Percentiles rank a stretch among this genome's conserved stretches.
These are phyloP conservation scores for Cheilosia variabilis DNA, from an alignment of 2,888 invertebrate genomes.

Conservation along the genomic window DNA sequence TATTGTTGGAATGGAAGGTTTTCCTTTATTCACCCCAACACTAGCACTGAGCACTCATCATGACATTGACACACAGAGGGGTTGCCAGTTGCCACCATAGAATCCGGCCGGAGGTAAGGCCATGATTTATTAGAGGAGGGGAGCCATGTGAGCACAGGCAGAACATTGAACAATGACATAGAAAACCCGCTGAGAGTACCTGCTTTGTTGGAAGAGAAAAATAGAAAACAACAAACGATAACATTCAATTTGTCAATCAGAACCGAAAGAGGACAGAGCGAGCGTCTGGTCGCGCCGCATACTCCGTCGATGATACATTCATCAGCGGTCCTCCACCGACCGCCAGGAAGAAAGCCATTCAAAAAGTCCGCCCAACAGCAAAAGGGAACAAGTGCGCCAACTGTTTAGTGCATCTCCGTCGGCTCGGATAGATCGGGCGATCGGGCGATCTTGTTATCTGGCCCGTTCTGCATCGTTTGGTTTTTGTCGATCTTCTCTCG, in stretches of 20 bases:
- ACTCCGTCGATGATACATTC: constrained; percentile 21
- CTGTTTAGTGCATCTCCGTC: constrained; percentile 19
- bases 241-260: constrained; percentile 27
- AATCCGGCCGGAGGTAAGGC: constrained; percentile 33
- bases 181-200: background rate
- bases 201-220: constrained; percentile 2
- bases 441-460: constrained; percentile 27
- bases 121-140: constrained; percentile 28
- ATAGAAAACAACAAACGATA: background rate
- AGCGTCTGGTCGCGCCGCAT: background rate
- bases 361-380: constrained; percentile 7
- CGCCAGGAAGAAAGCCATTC: constrained; percentile 25
- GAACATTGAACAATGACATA: constrained; percentile 48
- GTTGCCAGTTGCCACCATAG: constrained; percentile 3
- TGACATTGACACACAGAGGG: constrained; percentile 65
- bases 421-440: background rate
- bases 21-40: constrained; percentile 46
- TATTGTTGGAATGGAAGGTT: constrained; percentile 12
- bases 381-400: constrained; percentile 55
- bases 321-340: constrained; percentile 9
- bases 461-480: constrained; percentile 39
- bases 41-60: background rate
- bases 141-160: constrained; percentile 4
- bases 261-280: background rate
- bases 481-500: constrained; percentile 19